phyloP scores from a whole-genome alignment of 2,888 invertebrate species.

The Drepanosiphum platanoidis region DNA sequence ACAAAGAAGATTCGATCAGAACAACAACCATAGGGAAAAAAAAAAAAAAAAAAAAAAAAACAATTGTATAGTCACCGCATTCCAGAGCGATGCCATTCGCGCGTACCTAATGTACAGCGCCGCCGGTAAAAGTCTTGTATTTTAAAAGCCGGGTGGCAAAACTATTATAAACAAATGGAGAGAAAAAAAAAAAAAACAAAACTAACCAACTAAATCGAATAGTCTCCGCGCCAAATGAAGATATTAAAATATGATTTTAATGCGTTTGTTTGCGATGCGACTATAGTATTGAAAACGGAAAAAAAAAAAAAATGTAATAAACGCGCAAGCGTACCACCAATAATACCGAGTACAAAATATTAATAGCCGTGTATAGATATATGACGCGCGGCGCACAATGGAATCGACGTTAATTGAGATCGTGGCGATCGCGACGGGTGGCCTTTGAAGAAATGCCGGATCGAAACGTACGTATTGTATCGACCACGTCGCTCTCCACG shows the following conservation, averaged over 20 bases:
- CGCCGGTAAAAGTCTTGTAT: not conserved
- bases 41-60: constrained; percentile 23
- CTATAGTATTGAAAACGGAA: constrained; percentile 29
- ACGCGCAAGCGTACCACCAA: not conserved
- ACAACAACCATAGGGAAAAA: too few species aligned
- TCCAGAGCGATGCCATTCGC: constrained; percentile 32
- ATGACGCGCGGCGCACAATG: constrained; percentile 23
- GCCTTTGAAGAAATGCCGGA: constrained; percentile 50
- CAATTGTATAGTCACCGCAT: constrained; percentile 26
- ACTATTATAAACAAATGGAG: too few species aligned
- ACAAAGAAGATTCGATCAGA: constrained; percentile 3
- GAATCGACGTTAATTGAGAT: constrained; percentile 47
- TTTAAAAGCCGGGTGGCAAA: constrained; percentile 41
- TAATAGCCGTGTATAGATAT: not conserved
- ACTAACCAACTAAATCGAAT: not conserved
- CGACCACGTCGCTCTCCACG: constrained; percentile 41
- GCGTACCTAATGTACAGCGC: not conserved
- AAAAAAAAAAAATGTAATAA: constrained; percentile 7
- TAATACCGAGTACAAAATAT: constrained; percentile 15
- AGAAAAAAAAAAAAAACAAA: constrained; percentile 7
- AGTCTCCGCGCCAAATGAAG: not conserved
- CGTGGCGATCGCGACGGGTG: constrained; percentile 38
- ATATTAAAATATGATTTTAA: constrained; percentile 29
- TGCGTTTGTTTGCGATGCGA: constrained; percentile 23
- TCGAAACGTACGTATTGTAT: constrained; percentile 40